A percentile compares a stretch with the other conserved stretches of the same genome.
Conservation (phyloP, 2,888 invertebrate genomes). For the Aphidius colemani region DNA sequence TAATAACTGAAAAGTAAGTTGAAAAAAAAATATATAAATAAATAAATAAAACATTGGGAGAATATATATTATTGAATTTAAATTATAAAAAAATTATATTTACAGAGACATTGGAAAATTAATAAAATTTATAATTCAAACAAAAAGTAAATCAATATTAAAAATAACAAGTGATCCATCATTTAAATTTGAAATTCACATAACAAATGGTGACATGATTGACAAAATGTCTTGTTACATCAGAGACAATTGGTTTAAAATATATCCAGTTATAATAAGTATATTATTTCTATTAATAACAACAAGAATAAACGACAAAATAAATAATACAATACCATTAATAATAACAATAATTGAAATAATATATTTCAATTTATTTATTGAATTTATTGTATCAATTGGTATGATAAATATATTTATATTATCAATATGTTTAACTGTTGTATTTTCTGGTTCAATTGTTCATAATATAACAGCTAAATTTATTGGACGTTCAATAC, state of each 20-base stretch:
- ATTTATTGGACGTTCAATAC: constrained; percentile 62
- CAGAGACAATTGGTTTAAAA: constrained; percentile 58
- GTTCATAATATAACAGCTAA: constrained; percentile 70
- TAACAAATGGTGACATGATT: constrained; percentile 58
- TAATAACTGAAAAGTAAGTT: too few relatives aligned
- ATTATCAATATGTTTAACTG: constrained; percentile 63
- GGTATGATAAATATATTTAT: constrained; percentile 62
- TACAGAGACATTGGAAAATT: constrained; percentile 57
- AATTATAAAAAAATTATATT: constrained; percentile 2
- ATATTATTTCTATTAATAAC: constrained; percentile 57
- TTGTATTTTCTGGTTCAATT: constrained; percentile 73
- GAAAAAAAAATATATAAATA: too few relatives aligned
- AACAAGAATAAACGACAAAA: constrained; percentile 44
- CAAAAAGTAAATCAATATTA: constrained; percentile 61
- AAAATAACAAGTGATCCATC: constrained; percentile 71
- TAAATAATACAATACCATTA: constrained; percentile 33
- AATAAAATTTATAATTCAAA: constrained; percentile 66
- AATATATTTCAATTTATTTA: not conserved
- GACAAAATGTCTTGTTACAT: constrained; percentile 49
- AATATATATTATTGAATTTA: too few relatives aligned
- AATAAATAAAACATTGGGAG: too few relatives aligned
- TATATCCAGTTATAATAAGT: constrained; percentile 70
- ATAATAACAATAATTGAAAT: constrained; percentile 41
- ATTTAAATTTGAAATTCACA: constrained; percentile 67
- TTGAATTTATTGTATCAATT: constrained; percentile 37